Evolutionary conservation across 2,797 vertebrate species (phyloP).

Genomic region (Acomys russatus): DNA sequence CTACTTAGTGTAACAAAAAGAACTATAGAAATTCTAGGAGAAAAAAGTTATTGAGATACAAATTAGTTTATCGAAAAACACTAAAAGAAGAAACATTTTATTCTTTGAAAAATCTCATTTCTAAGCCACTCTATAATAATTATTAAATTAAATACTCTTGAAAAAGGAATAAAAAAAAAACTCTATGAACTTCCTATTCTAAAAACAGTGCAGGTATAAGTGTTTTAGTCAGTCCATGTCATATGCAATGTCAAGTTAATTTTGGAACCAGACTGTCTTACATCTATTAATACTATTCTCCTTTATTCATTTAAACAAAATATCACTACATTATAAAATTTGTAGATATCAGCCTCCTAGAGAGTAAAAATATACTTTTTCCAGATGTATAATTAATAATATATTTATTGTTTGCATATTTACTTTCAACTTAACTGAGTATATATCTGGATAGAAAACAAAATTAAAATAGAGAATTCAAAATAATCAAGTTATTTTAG

Average conservation of each 20-base stretch:
- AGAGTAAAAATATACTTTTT: slow-evolving; percentile 70
- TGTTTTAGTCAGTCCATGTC: slow-evolving; percentile 21
- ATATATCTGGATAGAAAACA: neutral
- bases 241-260: slow-evolving; percentile 2
- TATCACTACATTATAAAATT: slow-evolving; percentile 59
- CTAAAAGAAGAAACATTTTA: slow-evolving; percentile 72
- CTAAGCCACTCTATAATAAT: slow-evolving; percentile 67
- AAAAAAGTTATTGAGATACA: slow-evolving; percentile 77
- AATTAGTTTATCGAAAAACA: slow-evolving; percentile 79
- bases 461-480: slow-evolving; percentile 24
- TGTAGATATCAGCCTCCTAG: slow-evolving; percentile 54
- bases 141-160: slow-evolving; percentile 46
- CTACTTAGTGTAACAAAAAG: slow-evolving; percentile 72
- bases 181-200: slow-evolving; percentile 33
- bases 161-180: slow-evolving; percentile 29
- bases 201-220: slow-evolving; percentile 15
- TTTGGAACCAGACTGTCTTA: slow-evolving; percentile 30
- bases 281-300: slow-evolving; percentile 4
- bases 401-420: slow-evolving; percentile 51
- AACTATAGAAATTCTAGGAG: slow-evolving; percentile 78
- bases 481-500: neutral
- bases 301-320: slow-evolving; percentile 68
- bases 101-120: slow-evolving; percentile 37
- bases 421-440: slow-evolving; percentile 65
- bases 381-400: slow-evolving; percentile 45